phyloP scores from a whole-genome alignment of 2,797 vertebrate genomes.

The Champsocephalus esox region DNA sequence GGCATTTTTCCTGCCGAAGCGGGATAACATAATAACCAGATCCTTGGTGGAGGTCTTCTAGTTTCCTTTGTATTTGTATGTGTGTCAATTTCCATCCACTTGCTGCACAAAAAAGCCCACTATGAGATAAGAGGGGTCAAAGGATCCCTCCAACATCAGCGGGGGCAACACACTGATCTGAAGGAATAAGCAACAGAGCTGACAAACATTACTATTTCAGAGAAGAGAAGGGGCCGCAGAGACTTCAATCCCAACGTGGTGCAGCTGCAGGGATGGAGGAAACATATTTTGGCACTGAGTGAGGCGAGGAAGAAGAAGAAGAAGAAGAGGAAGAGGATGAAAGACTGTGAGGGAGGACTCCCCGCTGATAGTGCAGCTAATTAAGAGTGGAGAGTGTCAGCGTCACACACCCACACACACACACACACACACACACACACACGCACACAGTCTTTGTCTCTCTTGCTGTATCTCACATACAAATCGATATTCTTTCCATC shows the following conservation, averaged over 20 bases:
- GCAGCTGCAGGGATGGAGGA: constrained; percentile 9
- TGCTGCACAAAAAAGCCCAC: background rate
- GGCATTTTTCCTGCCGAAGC: too few species aligned
- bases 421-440: constrained; percentile 5
- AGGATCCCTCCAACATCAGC: constrained; percentile 1
- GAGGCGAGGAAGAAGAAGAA: constrained; percentile 56
- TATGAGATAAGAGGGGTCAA: constrained; percentile 23
- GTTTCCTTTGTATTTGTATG: background rate
- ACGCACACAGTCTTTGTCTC: constrained; percentile 27
- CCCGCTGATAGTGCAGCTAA: constrained; percentile 78
- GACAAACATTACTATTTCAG: constrained; percentile 41
- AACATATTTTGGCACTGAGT: constrained; percentile 34
- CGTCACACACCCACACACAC: too few species aligned
- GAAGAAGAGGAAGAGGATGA: constrained; percentile 54
- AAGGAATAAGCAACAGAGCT: constrained; percentile 15
- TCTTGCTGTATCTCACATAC: constrained; percentile 12
- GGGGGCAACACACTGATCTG: constrained; percentile 3
- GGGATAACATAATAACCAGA: too few species aligned
- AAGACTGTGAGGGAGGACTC: constrained; percentile 66
- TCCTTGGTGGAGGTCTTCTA: too few species aligned
- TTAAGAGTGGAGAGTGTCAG: constrained; percentile 72
- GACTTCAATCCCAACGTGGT: constrained; percentile 29
- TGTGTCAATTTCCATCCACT: constrained; percentile 13
- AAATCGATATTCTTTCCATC: constrained; percentile 11
- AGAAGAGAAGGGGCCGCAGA: constrained; percentile 30